These are phyloP conservation scores for Lycodopsis pacificus DNA, from an alignment of 2,797 vertebrate species.

Conservation along the genomic window DNA sequence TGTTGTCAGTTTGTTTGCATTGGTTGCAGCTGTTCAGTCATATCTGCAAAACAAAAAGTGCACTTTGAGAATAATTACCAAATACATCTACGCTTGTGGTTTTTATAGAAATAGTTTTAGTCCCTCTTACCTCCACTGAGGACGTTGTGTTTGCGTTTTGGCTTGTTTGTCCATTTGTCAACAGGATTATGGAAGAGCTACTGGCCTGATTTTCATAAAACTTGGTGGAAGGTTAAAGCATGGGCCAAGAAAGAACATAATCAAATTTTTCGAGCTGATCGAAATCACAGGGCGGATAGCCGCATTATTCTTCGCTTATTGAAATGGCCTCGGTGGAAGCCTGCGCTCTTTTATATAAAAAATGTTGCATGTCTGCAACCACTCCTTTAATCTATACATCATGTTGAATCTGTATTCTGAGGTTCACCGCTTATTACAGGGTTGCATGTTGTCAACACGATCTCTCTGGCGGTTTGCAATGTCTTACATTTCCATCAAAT, in stretches of 20 bases:
- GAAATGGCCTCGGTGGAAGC: background rate
- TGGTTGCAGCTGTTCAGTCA: conserved; percentile 42
- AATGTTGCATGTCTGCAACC: conserved; percentile 19
- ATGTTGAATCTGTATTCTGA: conserved; percentile 14
- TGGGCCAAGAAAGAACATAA: background rate
- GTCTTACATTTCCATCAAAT: background rate
- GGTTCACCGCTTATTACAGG: background rate
- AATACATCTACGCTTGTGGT: conserved; percentile 20
- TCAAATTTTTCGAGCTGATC: background rate
- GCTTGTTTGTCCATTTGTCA: background rate
- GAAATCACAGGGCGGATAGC: background rate
- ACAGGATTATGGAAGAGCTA: background rate
- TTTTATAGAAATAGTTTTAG: conserved; percentile 35
- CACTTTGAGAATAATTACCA: conserved; percentile 16
- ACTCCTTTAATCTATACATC: conserved; percentile 9
- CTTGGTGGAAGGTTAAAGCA: background rate
- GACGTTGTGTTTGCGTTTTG: background rate
- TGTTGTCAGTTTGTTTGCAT: conserved; percentile 21
- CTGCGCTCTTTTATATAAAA: conserved; percentile 8
- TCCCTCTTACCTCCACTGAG: background rate
- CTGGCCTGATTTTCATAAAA: background rate
- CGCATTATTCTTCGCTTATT: background rate
- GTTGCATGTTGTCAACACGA: background rate
- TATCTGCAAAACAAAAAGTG: conserved; percentile 37
- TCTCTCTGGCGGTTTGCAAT: background rate